These are phyloP conservation scores for Rhea americana DNA, from an alignment of 2,113 vertebrate species.

Conservation along the genomic window DNA sequence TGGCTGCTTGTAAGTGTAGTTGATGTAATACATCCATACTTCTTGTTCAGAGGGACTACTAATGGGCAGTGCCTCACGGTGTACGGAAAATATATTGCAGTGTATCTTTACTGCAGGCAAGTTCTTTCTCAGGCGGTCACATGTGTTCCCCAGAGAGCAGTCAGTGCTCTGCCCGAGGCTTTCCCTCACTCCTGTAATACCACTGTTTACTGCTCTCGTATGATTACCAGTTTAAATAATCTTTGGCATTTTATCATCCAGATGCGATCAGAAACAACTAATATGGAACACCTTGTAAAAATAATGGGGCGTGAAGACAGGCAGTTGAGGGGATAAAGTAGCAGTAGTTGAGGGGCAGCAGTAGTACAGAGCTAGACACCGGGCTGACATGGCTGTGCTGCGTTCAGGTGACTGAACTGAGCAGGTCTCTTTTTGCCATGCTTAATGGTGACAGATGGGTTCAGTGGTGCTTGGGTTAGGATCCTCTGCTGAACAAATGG, in stretches of 20 bases:
- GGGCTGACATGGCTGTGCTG: not conserved
- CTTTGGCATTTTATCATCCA: not conserved
- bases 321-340: not conserved
- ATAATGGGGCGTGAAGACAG: not conserved
- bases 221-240: not conserved
- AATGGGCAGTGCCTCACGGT: not conserved
- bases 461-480: fast-evolving
- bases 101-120: not conserved
- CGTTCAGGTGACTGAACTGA: not conserved
- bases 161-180: not conserved
- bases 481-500: not conserved
- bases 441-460: not conserved
- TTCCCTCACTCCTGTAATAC: not conserved
- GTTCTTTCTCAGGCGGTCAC: not conserved
- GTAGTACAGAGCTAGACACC: not conserved
- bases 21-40: not conserved
- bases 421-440: not conserved
- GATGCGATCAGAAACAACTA: not conserved
- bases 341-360: not conserved
- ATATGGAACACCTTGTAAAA: not conserved
- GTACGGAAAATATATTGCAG: not conserved
- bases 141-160: not conserved
- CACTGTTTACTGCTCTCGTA: not conserved
- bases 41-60: not conserved
- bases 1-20: not conserved